Percentiles rank a stretch among this genome's conserved stretches.
These are phyloP conservation scores for Ophion costatus DNA, from an alignment of 2,888 invertebrate species.

Conservation along the genomic window DNA sequence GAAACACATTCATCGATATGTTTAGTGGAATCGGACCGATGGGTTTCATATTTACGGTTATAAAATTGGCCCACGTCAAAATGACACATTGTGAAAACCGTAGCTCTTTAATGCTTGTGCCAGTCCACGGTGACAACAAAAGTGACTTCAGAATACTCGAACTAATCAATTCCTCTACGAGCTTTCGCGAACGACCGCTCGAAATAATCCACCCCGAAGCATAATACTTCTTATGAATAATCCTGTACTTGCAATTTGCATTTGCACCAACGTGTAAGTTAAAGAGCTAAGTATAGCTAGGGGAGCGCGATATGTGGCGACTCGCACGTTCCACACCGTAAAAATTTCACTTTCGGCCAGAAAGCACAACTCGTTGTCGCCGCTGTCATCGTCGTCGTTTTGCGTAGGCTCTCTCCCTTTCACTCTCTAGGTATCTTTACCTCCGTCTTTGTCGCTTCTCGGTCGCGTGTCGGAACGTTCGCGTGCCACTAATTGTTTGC, in stretches of 20 bases:
- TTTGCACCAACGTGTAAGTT: not conserved
- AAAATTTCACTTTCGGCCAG: constrained; percentile 55
- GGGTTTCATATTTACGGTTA: no score
- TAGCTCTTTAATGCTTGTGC: no score
- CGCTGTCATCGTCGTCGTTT: constrained; percentile 38
- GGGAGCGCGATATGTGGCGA: not conserved
- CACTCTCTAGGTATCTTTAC: constrained; percentile 15
- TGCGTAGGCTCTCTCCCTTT: constrained; percentile 26
- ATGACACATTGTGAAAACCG: no score
- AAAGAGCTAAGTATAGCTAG: not conserved
- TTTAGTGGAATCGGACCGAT: no score
- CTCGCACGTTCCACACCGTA: not conserved
- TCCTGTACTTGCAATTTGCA: not conserved
- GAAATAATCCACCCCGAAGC: not conserved
- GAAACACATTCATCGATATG: no score
- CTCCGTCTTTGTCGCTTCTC: constrained; percentile 48
- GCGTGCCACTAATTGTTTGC: constrained; percentile 73
- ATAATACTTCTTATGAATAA: not conserved
- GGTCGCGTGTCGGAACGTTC: constrained; percentile 67
- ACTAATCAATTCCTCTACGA: no score
- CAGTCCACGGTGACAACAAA: no score
- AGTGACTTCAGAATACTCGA: no score
- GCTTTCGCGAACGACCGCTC: not conserved
- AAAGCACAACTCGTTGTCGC: constrained; percentile 37
- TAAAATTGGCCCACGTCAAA: no score